A percentile compares a stretch with the other conserved stretches of the same genome.
phyloP scores from a whole-genome alignment of 2,797 vertebrate genomes.

The Lophotriccus pileatus region DNA sequence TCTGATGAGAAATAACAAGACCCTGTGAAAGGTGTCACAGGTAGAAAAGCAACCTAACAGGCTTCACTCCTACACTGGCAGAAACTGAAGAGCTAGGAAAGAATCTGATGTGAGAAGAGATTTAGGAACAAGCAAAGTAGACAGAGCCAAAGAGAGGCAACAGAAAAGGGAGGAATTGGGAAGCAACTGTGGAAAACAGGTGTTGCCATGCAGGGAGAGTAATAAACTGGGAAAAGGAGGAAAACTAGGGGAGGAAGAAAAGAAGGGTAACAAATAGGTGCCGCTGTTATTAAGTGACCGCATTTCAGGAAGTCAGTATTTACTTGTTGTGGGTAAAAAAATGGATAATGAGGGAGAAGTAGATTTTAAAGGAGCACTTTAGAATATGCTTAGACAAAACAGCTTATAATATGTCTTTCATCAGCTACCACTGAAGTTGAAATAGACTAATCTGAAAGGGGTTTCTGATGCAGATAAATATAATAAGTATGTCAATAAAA shows the following conservation, averaged over 20 bases:
- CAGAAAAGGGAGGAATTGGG: neutral
- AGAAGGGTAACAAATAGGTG: accelerated
- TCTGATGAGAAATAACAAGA: neutral
- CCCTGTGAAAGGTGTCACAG: neutral
- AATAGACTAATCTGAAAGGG: neutral
- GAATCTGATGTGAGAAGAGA: neutral
- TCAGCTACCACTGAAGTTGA: neutral
- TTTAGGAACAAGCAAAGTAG: neutral
- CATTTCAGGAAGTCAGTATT: neutral
- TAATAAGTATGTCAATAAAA: neutral
- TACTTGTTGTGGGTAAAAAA: neutral
- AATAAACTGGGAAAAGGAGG: neutral
- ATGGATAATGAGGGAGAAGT: neutral
- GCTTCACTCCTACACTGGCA: neutral
- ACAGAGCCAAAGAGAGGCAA: neutral
- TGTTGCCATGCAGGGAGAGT: neutral
- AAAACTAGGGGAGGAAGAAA: neutral
- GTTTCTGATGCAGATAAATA: neutral
- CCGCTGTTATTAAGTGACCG: neutral
- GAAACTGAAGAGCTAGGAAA: neutral
- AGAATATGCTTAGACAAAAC: too few species aligned
- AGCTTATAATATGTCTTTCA: neutral
- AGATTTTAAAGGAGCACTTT: neutral
- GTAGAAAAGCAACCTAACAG: neutral
- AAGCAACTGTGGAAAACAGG: neutral